Evolutionary conservation across 2,797 vertebrate genomes (phyloP).

Genomic region (Corythornis leucogaster): DNA sequence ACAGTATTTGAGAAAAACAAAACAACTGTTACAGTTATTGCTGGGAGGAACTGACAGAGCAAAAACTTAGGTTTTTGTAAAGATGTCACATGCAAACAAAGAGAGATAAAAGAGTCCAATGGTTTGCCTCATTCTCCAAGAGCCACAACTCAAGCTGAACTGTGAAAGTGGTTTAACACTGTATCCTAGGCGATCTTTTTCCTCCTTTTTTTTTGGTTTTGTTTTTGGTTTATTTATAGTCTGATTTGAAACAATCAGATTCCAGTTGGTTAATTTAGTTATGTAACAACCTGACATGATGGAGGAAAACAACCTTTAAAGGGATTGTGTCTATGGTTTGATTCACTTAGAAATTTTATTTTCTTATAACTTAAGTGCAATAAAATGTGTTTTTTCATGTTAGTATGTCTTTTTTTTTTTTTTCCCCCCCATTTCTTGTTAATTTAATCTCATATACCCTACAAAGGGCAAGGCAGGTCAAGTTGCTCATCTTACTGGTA

Average conservation of each 20-base stretch:
- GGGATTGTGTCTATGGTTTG: slow-evolving; percentile 99
- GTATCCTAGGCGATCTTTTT: slow-evolving; percentile 97
- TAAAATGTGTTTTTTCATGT: slow-evolving; percentile 98
- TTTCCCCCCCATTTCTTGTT: not conserved
- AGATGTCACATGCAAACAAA: slow-evolving; percentile 78
- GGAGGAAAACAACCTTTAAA: slow-evolving; percentile 96
- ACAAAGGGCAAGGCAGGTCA: not conserved
- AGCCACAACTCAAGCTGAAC: slow-evolving; percentile 99
- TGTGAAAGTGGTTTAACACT: slow-evolving; percentile 99
- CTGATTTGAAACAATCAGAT: slow-evolving; percentile 99
- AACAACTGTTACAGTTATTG: slow-evolving; percentile 86
- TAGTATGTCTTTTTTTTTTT: slow-evolving; percentile 78
- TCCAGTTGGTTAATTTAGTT: slow-evolving; percentile 97
- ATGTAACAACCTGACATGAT: slow-evolving; percentile 98
- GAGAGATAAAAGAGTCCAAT: slow-evolving; percentile 84
- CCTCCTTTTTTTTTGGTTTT: slow-evolving; percentile 75
- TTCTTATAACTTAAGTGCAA: slow-evolving; percentile 99
- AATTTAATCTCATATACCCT: not conserved
- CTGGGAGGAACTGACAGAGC: slow-evolving; percentile 81
- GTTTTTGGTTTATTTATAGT: slow-evolving; percentile 95
- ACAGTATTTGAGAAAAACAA: slow-evolving; percentile 81
- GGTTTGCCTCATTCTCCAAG: slow-evolving; percentile 95
- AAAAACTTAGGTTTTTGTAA: slow-evolving; percentile 79
- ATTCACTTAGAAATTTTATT: slow-evolving; percentile 99
- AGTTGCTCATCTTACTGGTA: not conserved